Evolutionary conservation across 2,888 invertebrate genomes (phyloP), one percentile per base, ranked within the genome.

Genomic region (Agriopis marginaria): DNA sequence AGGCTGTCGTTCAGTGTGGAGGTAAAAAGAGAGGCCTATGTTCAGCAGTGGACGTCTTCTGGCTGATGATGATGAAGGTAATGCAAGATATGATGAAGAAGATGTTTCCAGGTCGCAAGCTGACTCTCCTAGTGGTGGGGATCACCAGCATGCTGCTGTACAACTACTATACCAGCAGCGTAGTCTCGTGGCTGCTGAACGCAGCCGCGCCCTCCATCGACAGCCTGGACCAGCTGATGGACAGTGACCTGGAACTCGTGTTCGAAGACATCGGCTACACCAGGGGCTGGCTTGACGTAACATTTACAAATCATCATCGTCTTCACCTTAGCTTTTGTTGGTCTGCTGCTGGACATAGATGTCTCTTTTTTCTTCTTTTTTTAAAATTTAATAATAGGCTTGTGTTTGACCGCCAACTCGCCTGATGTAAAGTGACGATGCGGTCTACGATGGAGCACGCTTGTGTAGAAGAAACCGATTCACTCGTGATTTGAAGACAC

Each of bases 151-250:
- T 95, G 86, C 80, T 95, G 8, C 84, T 95, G 1, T 95, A 95
- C 79, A 95, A 95, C 83, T 95, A 95, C 85, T 95, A 95, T 83
- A 95, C 95, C 0, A 95, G 95, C 66, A 95, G 95, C 75, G 94
- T 95, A 53, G 95, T 95, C 1, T 95, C 95, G 0, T 95, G 95
- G 83, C 85, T 95, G n/a, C 87, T 95, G 54, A 95, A 89, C 66
- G 93, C 93, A 0, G 90, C 92, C 0, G 89, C 94, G 0, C 90
- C 91, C 1, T 90, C 91, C 8, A 86, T 95, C 32, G 86, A 85
- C 47, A 88, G 89, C 32, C 76, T 95, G 12, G 91, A 92, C n/a
- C 94, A 92, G 10, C 89, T 95, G 23, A 89, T 94, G 9, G 84
- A 86, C 61, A 95, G 95, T 72, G 86, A 92, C 71, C 81, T 95